Evolutionary conservation across 2,797 vertebrate species (phyloP), one percentile per base, ranked within the genome.

Genomic region (Chloroceryle amazona): DNA sequence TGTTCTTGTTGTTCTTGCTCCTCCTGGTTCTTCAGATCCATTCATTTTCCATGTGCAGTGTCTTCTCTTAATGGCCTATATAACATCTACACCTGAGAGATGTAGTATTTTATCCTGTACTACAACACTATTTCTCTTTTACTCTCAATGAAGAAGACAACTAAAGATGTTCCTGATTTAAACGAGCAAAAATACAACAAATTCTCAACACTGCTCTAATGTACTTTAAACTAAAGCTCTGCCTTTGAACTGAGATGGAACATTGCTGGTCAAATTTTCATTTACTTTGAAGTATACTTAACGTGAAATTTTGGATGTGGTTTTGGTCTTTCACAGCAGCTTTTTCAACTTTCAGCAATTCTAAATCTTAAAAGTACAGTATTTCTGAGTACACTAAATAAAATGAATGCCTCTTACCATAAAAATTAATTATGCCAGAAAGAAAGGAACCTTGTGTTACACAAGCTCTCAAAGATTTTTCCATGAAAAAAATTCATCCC

Each of bases 381-480:
- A 81, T 84, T 94, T 91, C 62, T 66, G 22, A 89, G 25, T 47
- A 66, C 47, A 44, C 28, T 72, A 86, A 81, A 94, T 51, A 5
- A 91, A 91, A 84, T 72, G 29, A 31, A 68, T 54, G 1, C 70
- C 78, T 62, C 65, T 60, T 46, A 55, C 80, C 80, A 67, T 90
- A 84, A 97, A 96, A 96, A 96, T 88, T 90, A 92, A 95, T 94
- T 91, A 76, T 25, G 10, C 35, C 82, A 90, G 71, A 84, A n/a
- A 94, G 61, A 96, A 96, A 81, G 42, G 15, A 88, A 86, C 31
- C 16, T 70, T 63, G 31, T 89, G 67, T 89, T 94, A 84, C 39
- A 81, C 55, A 93, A 85, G 46, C 42, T 58, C 42, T 62, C 49
- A 72, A 83, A 88, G 31, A 95, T 42, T 89, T 73, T 72, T 68